Conservation (phyloP, 2,888 invertebrate genomes). For the Amiota minor region DNA sequence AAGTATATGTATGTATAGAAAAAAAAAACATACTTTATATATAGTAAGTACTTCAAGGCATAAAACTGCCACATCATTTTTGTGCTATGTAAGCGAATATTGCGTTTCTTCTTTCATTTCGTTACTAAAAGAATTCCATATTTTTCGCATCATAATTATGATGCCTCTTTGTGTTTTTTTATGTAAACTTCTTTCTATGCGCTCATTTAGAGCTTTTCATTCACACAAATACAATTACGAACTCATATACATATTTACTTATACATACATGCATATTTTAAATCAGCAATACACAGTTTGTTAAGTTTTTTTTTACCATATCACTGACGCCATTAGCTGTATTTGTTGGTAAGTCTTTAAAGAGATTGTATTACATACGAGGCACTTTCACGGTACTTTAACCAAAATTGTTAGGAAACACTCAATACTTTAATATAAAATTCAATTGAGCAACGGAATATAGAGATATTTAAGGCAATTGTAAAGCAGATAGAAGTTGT, state of each 20-base stretch:
- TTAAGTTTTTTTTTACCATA: no score
- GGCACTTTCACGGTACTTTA: no score
- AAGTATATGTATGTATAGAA: background rate
- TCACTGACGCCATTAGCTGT: no score
- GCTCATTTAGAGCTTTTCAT: slow-evolving; percentile 53
- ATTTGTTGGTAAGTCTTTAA: no score
- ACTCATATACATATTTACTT: background rate
- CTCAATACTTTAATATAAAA: no score
- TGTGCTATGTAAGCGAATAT: slow-evolving; percentile 49
- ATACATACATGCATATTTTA: no score
- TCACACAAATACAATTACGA: background rate
- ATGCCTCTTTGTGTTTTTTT: slow-evolving; percentile 2
- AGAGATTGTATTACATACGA: no score
- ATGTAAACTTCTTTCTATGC: slow-evolving; percentile 35
- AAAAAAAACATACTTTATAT: background rate
- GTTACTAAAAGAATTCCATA: slow-evolving; percentile 31
- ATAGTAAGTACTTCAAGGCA: background rate
- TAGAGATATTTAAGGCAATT: no score
- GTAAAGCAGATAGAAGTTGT: no score
- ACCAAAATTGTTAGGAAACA: no score
- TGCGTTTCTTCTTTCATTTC: background rate
- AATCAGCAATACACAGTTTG: no score
- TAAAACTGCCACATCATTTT: slow-evolving; percentile 53
- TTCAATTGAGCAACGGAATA: no score
- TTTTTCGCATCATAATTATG: slow-evolving; percentile 58